Evolutionary conservation across 2,113 vertebrate species (phyloP), one percentile per base, ranked within the genome.

Genomic region (Oriolus oriolus): DNA sequence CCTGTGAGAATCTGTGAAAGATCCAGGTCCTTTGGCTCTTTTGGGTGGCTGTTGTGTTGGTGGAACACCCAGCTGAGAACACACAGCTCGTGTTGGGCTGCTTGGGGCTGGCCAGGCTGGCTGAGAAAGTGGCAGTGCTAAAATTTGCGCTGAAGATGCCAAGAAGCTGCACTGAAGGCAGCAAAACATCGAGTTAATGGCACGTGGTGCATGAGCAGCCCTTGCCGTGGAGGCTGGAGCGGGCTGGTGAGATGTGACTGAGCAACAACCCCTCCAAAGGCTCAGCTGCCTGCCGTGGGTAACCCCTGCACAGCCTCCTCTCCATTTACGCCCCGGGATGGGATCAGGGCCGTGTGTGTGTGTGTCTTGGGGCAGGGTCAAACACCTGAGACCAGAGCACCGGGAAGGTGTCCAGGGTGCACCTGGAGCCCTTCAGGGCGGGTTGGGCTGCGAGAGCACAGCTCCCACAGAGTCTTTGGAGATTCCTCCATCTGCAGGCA

Each of bases 1-100:
- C n/a, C 12, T 10, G 17, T 16, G 18, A 84, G 26, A 50, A n/a
- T 19, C 66, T 52, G 23, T 64, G 74, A 27, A 53, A 61, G 64
- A 44, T 52, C 30, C 37, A 45, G 14, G 54, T 53, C n/a, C 33
- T 70, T 6, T 41, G 23, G 42, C 59, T 82, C 24, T 82, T 59
- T 54, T 16, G 30, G 54, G 15, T 30, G 54, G 17, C 31, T 4
- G 2, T 6, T 30, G 76, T 17, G 71, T 8, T 70, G 60, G 50
- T 53, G 65, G 39, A 69, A 73, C 17, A 23, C 8, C 41, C 39
- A 11, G 26, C 13, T 54, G 56, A 30, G 52, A 27, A 16, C 22
- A 41, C 1, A 4, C 44, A 44, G 14, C 17, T 4, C 0, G 0
- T 35, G 59, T 20, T 4, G 6, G 31, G 31, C 54, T 76, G 68